Evolutionary conservation across 2,797 vertebrate genomes (phyloP).

Genomic region (Aeoliscus strigatus): DNA sequence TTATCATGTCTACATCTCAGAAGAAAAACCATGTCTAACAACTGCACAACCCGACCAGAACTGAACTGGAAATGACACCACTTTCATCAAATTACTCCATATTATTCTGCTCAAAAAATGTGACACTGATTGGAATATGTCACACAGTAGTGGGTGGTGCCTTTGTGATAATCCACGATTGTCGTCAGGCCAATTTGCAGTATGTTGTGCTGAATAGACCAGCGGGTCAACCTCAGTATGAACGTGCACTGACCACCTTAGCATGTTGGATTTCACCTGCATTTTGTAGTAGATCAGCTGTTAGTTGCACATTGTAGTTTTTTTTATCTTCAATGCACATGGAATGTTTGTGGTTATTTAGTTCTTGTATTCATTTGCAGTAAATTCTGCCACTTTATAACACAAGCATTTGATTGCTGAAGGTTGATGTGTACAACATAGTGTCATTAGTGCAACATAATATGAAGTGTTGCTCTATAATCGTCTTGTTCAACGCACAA

Average conservation of each 20-base stretch:
- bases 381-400: constrained; percentile 24
- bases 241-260: constrained; percentile 20
- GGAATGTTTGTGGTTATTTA: constrained; percentile 27
- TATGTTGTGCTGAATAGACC: constrained; percentile 16
- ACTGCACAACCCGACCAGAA: constrained; percentile 3
- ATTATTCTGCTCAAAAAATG: constrained; percentile 13
- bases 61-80: constrained; percentile 15
- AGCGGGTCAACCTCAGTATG: constrained; percentile 16
- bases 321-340: constrained; percentile 38
- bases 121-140: constrained; percentile 15
- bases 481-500: constrained; percentile 18
- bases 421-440: constrained; percentile 3
- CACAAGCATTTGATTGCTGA: constrained; percentile 18
- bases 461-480: constrained; percentile 18
- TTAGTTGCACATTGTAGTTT: constrained; percentile 40
- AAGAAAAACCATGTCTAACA: constrained; percentile 7
- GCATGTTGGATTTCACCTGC: constrained; percentile 19
- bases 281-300: constrained; percentile 20
- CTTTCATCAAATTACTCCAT: constrained; percentile 2
- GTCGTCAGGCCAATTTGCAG: constrained; percentile 5
- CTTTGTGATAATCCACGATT: constrained; percentile 38
- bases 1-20: constrained; percentile 10
- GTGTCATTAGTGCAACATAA: constrained; percentile 12
- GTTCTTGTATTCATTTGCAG: constrained; percentile 17
- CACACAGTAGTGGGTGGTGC: constrained; percentile 46